Percentiles rank a stretch among this genome's conserved stretches.
These are phyloP conservation scores for Sinella curviseta DNA, from an alignment of 1,140 invertebrate species.

Conservation along the genomic window DNA sequence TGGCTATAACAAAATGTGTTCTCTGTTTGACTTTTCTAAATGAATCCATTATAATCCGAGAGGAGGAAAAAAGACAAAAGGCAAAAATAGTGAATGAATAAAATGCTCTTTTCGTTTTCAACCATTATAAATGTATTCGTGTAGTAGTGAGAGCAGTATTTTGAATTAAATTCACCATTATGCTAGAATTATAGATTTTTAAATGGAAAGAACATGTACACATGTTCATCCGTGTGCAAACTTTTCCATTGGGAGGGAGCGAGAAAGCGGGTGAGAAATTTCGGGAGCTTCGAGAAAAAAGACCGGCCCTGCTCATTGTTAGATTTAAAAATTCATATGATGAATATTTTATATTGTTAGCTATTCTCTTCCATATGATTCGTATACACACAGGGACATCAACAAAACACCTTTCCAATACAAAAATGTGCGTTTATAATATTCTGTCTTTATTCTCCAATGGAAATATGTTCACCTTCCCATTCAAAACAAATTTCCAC, in stretches of 20 bases:
- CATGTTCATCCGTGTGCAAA: conserved; percentile 16
- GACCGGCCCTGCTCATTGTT: not conserved
- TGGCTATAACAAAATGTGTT: not conserved
- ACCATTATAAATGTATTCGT: no score
- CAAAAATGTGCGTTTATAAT: not conserved
- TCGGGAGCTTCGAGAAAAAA: not conserved
- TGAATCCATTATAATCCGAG: no score
- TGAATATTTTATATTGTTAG: not conserved
- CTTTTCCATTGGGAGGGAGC: not conserved
- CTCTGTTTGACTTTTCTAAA: not conserved
- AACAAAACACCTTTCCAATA: conserved; percentile 15
- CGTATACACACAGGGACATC: not conserved
- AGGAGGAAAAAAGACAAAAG: no score
- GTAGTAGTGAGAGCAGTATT: no score
- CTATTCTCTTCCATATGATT: not conserved
- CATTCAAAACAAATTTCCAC: conserved; percentile 21
- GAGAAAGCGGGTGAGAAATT: not conserved
- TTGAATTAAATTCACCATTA: not conserved
- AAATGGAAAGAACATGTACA: not conserved
- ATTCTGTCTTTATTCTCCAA: not conserved
- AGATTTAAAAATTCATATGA: conserved; percentile 10
- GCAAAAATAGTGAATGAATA: no score
- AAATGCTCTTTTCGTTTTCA: no score
- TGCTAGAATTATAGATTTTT: not conserved
- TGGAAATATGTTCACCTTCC: not conserved